phyloP scores from a whole-genome alignment of 2,113 vertebrate species.

The Calypte anna region DNA sequence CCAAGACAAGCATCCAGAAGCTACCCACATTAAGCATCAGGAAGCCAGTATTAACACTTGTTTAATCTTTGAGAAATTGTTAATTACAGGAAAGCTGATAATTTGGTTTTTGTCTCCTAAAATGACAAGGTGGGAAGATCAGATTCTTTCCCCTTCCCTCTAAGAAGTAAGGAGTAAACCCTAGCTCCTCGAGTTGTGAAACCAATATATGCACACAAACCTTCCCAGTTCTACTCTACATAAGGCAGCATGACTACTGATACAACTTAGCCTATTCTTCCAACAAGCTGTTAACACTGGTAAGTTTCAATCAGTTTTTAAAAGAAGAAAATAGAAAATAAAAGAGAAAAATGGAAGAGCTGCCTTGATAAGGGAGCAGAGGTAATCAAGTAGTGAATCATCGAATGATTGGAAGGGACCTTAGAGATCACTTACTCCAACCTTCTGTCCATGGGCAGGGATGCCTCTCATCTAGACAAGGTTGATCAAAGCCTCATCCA shows the following conservation, averaged over 20 bases:
- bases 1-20: background rate
- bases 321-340: background rate
- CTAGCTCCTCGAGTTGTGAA: background rate
- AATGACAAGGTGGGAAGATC: background rate
- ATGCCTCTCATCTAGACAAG: too few species aligned
- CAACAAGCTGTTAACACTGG: background rate
- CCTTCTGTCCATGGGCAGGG: too few species aligned
- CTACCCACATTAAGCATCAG: background rate
- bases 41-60: background rate
- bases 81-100: background rate
- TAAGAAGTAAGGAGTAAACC: background rate
- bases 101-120: background rate
- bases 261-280: background rate
- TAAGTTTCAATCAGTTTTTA: background rate
- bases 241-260: background rate
- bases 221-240: background rate
- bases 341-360: background rate
- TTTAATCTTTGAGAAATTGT: constrained; percentile 2
- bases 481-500: too few species aligned
- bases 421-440: too few species aligned
- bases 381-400: background rate
- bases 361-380: background rate
- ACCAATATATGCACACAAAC: background rate
- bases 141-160: background rate
- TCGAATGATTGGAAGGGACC: too few species aligned